Evolutionary conservation across 1,140 invertebrate genomes (phyloP), one percentile per base, ranked within the genome.

Genomic region (Melanaphis sacchari): DNA sequence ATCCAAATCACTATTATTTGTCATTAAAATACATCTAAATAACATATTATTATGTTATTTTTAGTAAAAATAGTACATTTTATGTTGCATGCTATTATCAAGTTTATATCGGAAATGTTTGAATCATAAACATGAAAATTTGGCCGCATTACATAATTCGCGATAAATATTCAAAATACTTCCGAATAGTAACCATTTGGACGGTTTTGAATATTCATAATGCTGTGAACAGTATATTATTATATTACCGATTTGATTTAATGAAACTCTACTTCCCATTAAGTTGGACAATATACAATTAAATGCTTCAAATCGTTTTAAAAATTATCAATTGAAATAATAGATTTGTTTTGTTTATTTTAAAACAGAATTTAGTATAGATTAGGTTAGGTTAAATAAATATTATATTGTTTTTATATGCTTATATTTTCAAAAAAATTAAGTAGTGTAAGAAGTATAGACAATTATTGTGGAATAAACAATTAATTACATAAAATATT

Each of bases 181-280:
- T 87, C 40, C 82, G 82, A 41, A 9, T 76, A n/a, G 9, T 87
- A 18, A 87, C 11, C 26, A 31, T 87, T 87, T 31, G 3, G 6
- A 43, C n/a, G 31, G 40, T 46, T 87, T 87, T 87, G 40, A 87
- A 46, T 46, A 87, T 46, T 43, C 41, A 87, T 87, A 43, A 87
- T 43, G 11, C 22, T n/a, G 40, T n/a, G 41, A 87, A 43, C 40
- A 43, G 11, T n/a, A 18, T n/a, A 76, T 76, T 76, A 76, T 41
- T 31, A 2, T 87, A 43, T 87, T 26, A 87, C 41, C 26, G 11
- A n/a, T 87, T 87, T 31, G 26, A 4, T 87, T n/a, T 87, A n/a
- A 43, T 8, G 41, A 1, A 46, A 41, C 26, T n/a, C 11, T 1
- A 18, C 40, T 15, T 18, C 22, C 9, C 46, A 87, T 87, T n/a